phyloP scores from a whole-genome alignment of 1,140 invertebrate species.

The Eufriesea mexicana region DNA sequence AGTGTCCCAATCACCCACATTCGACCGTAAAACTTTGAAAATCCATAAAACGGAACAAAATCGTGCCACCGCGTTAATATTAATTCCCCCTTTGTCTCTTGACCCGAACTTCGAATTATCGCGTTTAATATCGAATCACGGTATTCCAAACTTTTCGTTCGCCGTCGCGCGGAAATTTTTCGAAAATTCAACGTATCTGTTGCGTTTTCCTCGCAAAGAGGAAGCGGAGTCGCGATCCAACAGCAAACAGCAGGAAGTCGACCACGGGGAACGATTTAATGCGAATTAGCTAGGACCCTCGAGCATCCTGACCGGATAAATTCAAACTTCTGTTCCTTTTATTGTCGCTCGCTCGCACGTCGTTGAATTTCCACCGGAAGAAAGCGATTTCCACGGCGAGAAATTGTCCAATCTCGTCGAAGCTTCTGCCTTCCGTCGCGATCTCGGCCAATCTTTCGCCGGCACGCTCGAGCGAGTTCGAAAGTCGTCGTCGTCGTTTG shows the following conservation, averaged over 20 bases:
- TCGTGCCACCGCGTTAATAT: no score
- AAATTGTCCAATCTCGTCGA: constrained; percentile 29
- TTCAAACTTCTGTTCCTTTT: constrained; percentile 3
- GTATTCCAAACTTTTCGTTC: neutral
- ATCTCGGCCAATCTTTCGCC: constrained; percentile 13
- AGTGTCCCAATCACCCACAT: neutral
- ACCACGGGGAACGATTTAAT: constrained; percentile 6
- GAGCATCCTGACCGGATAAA: neutral
- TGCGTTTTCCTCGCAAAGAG: neutral
- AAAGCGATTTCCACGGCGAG: constrained; percentile 5
- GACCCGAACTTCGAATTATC: no score
- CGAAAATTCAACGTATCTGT: neutral
- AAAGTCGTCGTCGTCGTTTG: constrained; percentile 1
- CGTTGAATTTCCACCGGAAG: constrained; percentile 15
- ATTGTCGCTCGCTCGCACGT: neutral
- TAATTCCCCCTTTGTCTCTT: no score
- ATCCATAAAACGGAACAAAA: no score
- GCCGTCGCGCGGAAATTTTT: neutral
- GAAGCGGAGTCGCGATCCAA: neutral
- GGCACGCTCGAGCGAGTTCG: constrained; percentile 8
- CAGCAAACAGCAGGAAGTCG: neutral
- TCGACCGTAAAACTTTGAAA: neutral
- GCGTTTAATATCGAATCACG: no score
- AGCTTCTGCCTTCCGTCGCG: constrained; percentile 6
- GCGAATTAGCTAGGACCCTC: neutral